These are phyloP conservation scores for Axis porcinus DNA, from an alignment of 2,113 vertebrate species.

Conservation along the genomic window DNA sequence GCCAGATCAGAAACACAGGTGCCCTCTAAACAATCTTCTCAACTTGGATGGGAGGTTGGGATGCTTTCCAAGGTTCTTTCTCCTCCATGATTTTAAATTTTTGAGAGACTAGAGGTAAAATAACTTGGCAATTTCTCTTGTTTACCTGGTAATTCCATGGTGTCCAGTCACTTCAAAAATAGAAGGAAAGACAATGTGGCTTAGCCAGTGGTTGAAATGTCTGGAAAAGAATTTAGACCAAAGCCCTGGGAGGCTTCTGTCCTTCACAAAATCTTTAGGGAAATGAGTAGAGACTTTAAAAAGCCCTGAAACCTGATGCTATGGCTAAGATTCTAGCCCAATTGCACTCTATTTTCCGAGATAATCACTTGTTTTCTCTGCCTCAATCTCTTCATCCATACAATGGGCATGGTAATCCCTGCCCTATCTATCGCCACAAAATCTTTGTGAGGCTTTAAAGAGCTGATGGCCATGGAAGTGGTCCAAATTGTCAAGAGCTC, in stretches of 20 bases:
- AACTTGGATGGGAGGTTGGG: background rate
- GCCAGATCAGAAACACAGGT: background rate
- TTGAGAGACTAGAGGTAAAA: background rate
- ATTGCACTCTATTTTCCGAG: background rate
- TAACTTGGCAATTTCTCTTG: background rate
- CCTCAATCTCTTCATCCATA: background rate
- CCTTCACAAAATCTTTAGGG: background rate
- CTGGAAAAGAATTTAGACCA: background rate
- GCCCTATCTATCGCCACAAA: background rate
- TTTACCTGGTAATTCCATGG: background rate
- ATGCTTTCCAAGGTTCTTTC: background rate
- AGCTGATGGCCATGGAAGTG: background rate
- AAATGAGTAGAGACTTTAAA: background rate
- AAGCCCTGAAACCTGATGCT: background rate
- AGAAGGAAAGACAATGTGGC: background rate
- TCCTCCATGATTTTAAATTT: background rate
- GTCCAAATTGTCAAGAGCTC: background rate
- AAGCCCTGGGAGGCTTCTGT: background rate
- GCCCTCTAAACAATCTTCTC: background rate
- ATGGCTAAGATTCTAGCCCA: background rate
- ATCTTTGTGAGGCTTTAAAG: background rate
- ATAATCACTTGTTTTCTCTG: background rate
- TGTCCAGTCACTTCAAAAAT: background rate
- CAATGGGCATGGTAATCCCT: background rate
- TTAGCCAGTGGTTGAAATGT: background rate